These are phyloP conservation scores for Redunca redunca DNA, from an alignment of 2,113 vertebrate species.

Conservation along the genomic window DNA sequence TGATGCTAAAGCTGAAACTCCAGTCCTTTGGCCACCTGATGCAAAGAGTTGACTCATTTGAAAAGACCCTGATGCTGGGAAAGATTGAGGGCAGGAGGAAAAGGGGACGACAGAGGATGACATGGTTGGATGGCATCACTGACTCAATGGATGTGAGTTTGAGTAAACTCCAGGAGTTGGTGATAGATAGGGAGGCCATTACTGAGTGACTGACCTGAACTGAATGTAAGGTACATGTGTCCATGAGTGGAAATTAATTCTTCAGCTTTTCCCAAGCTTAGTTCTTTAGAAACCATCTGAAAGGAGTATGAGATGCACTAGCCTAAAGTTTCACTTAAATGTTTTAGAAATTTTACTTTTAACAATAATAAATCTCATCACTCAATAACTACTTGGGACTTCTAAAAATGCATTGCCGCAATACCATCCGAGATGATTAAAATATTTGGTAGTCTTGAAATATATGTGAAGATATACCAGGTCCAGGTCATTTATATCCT, in stretches of 20 bases:
- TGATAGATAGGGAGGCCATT: neutral
- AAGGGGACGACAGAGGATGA: fast-evolving
- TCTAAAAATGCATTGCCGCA: neutral
- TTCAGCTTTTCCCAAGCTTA: neutral
- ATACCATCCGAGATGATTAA: neutral
- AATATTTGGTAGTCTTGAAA: neutral
- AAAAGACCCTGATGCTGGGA: neutral
- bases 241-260: neutral
- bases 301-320: neutral
- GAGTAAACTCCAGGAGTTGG: fast-evolving
- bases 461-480: neutral
- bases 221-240: neutral
- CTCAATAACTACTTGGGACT: neutral
- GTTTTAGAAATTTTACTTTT: neutral
- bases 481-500: neutral
- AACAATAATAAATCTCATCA: neutral
- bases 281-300: neutral
- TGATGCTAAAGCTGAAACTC: neutral
- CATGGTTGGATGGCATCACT: neutral
- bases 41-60: fast-evolving
- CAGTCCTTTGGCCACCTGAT: neutral
- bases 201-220: neutral
- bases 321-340: neutral
- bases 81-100: neutral
- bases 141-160: neutral